Base-by-base conservation (phyloP, 2,113 vertebrate species). In the Melanerpes formicivorus region DNA sequence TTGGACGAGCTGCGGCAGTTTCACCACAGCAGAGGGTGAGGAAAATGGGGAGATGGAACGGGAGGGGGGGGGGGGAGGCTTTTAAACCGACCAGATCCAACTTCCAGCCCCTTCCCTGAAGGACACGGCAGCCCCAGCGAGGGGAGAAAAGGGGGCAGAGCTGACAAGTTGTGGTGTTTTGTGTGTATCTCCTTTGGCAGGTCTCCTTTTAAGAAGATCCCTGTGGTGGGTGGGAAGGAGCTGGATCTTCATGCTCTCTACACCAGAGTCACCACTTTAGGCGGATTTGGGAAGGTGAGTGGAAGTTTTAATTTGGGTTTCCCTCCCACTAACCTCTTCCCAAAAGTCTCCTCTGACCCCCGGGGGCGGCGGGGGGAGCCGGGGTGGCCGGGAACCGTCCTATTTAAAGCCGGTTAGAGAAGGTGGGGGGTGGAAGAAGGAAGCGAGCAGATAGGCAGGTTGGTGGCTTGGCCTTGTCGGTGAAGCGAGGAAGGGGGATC, bases 1-100 rank as follows among this genome's bases (percentile, higher is more conserved):
- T 98, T 99, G 99, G 99, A 99, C 98, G 99, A 99, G 99, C 99
- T 99, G 99, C 99, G 99, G 99, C 99, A 99, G 98, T 99, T 99
- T 98, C 99, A 99, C 98, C 99, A 99, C 98, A 99, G 99, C 99
- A 98, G 99, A 99, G 99, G 99, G 99, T 99, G 98, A 99, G 98
- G 97, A 95, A 97, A 95, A 96, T 96, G 97, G 97, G 97, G 96
- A 97, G 97, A 97, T 97, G 97, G 97, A 93, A 93, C 90, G 93
- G 93, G 94, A 94, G 96, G 94, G 94, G 93, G 94, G 93, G 94
- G 96, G 94, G 93, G 94, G 96, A 96, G 97, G 95, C 96, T 98
- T 96, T 98, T 97, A 96, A 97, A 95, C 46, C 83, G 83, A 94
- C 95, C 93, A 92, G 94, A 96, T 97, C 96, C 93, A 98, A 98